A percentile compares a stretch with the other conserved stretches of the same genome.
These are phyloP conservation scores for Lonchura striata DNA, from an alignment of 2,113 vertebrate genomes.

Conservation along the genomic window DNA sequence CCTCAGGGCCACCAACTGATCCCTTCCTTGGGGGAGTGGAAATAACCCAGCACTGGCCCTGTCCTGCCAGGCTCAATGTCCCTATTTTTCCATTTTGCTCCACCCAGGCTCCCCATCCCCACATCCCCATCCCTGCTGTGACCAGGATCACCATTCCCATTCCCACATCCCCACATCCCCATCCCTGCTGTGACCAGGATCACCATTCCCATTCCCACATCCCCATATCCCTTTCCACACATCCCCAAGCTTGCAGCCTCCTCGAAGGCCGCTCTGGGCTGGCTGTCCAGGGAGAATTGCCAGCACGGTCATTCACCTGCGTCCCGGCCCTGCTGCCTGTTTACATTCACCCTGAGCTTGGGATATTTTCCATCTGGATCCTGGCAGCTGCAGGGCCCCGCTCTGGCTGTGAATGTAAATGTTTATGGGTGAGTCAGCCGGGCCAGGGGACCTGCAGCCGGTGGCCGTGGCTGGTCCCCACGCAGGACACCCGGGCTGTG, in stretches of 20 bases:
- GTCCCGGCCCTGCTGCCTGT: background rate
- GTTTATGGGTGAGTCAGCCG: background rate
- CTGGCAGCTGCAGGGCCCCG: background rate
- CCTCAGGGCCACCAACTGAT: background rate
- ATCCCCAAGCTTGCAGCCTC: background rate
- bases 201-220: background rate
- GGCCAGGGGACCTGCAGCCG: background rate
- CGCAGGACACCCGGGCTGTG: fast-evolving
- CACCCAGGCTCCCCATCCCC: background rate
- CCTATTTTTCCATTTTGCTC: background rate
- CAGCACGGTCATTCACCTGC: background rate
- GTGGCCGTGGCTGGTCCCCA: fast-evolving
- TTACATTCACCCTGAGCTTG: background rate
- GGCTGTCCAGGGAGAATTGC: background rate
- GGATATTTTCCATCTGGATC: slow-evolving; percentile 12
- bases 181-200: background rate
- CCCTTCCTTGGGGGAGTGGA: background rate
- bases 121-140: background rate
- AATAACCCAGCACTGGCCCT: background rate
- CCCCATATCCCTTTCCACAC: background rate
- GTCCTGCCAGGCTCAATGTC: background rate
- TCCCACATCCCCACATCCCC: background rate
- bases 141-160: background rate
- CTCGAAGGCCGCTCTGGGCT: background rate
- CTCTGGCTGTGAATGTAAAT: background rate